Evolutionary conservation across 2,888 invertebrate genomes (phyloP), one percentile per base, ranked within the genome.

Genomic region (Caenorhabditis parvicauda): DNA sequence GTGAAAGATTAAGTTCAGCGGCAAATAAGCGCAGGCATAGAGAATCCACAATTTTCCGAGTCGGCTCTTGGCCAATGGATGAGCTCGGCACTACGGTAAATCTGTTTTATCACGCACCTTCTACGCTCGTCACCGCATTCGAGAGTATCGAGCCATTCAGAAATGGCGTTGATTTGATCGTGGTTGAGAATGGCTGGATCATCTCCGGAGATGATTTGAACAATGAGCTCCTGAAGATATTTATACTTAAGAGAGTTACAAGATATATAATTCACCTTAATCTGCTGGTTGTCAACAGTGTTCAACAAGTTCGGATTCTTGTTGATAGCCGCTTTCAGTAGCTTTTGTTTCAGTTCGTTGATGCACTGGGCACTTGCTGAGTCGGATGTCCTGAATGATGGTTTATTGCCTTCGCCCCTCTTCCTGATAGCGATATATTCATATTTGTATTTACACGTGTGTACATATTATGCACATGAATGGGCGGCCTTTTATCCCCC

Each of bases 101-200:
- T n/a, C n/a, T n/a, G n/a, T n/a, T n/a, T n/a, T n/a, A 28, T 42
- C 19, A 22, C 29, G 52, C 38, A 74, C 74, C 72, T 72, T 51
- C 70, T 54, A 17, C 70, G 53, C 32, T 71, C 72, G 14, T 69
- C 69, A 7, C 46, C 45, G 0, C 47, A 60, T 43, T 70, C 69
- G 43, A 74, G 35, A 25, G 67, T 67, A 12, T 81, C 80, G 35
- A 81, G 64, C 81, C 81, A 81, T 29, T 76, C 75, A 48, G 78
- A 72, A 54, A 81, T 75, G 7, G 73, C 73, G 35, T 65, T 61
- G 47, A 79, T 67, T 51, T 79, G 79, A 2, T 79, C 76, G 22
- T 65, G 60, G 24, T 63, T 66, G 19, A 75, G 38, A 27, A 65
- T 44, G 1, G 68, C 49, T 27, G 64, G 54, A 14, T 77, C 75